Evolutionary conservation across 1,140 invertebrate species (phyloP), one percentile per base, ranked within the genome.

Genomic region (Rhizoglyphus robini): DNA sequence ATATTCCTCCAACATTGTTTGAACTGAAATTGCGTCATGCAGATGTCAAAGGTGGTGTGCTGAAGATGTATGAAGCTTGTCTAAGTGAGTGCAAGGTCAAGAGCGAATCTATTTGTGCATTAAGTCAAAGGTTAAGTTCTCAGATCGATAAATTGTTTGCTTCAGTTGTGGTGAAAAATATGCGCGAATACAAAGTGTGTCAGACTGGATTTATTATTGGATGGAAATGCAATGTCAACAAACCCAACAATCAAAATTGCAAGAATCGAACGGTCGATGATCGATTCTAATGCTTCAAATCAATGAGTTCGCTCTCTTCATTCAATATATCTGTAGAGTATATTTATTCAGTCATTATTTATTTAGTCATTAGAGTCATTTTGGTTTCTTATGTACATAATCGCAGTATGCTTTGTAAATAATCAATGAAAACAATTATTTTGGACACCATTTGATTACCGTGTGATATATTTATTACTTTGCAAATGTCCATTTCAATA

Each of bases 1-100:
- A 65, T 38, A 63, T 65, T 18, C 63, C 63, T 2, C 63, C 63
- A 27, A 65, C 63, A 65, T 32, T 59, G n/a, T 65, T 65, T 23
- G 63, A 65, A 25, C 25, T 65, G 18, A 54, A 47, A 51, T 1
- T 54, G 1, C 8, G 41, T 27, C 63, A 65, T 29, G 31, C 4
- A 18, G 57, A 54, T 11, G 31, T 59, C 18, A 65, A 65, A 38
- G n/a, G n/a, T 13, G 54, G 36, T 58, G 20, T 65, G 13, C n/a
- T 65, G 13, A 58, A 30, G 20, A 18, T 48, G 20, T 58, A 8
- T 38, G 31, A 65, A 58, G 51, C 27, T 18, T 18, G 27, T 59
- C 18, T 47, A 13, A 3, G 18, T 36, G 3, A 13, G 2, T 15
- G 48, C 25, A 61, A 23, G 15, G 25, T 11, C 23, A 5, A 13